Conservation (phyloP, 2,797 vertebrate species). For the Myotis daubentonii region DNA sequence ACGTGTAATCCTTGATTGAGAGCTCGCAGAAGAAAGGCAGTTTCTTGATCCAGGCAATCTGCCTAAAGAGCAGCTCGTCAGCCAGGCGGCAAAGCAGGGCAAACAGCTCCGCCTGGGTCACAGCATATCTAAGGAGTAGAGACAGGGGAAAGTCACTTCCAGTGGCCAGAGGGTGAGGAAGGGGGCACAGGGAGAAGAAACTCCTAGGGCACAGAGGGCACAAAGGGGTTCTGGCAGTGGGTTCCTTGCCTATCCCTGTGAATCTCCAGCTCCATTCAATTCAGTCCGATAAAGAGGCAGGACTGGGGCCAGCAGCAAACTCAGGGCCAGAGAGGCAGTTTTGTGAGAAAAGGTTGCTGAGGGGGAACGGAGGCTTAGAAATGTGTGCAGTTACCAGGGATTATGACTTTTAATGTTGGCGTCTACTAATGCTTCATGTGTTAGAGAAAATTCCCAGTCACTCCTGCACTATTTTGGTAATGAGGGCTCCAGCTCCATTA, state of each 20-base stretch:
- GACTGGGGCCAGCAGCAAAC: background rate
- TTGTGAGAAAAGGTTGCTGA: conserved; percentile 5
- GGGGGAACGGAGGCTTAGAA: background rate
- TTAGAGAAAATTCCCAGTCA: conserved; percentile 39
- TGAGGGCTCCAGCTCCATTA: background rate
- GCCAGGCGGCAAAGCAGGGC: conserved; percentile 98
- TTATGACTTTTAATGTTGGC: conserved; percentile 4
- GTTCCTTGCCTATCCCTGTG: background rate
- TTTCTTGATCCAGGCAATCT: conserved; percentile 99
- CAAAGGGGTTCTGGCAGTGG: background rate
- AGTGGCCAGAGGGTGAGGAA: background rate
- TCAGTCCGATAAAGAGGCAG: background rate
- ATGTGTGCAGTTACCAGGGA: conserved; percentile 3
- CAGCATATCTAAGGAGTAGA: conserved; percentile 91
- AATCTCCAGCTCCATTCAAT: background rate
- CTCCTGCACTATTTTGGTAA: conserved; percentile 11
- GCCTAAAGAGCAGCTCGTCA: conserved; percentile 97
- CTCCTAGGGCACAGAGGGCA: background rate
- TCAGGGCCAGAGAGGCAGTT: background rate
- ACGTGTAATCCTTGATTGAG: conserved; percentile 99
- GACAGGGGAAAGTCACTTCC: conserved; percentile 55
- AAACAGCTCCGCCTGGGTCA: conserved; percentile 98
- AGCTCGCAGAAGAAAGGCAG: conserved; percentile 98
- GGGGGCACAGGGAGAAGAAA: background rate
- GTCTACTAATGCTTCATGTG: background rate